These are phyloP conservation scores for Gymnopithys bicolor DNA, from an alignment of 2,797 vertebrate genomes.

Conservation along the genomic window DNA sequence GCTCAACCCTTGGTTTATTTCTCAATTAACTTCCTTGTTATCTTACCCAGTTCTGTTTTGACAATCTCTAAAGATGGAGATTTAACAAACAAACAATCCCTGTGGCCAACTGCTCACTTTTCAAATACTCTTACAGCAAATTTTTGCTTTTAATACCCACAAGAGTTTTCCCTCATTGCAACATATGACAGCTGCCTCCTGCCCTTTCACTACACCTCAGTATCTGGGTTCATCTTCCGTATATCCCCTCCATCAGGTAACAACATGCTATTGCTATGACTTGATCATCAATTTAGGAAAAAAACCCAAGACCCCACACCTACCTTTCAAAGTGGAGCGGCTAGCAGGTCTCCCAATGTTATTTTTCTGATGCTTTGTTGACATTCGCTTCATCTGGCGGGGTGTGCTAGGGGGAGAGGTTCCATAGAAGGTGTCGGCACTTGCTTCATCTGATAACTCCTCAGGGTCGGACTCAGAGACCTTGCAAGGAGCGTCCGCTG, in stretches of 20 bases:
- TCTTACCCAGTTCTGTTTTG: neutral
- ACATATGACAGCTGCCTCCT: accelerated
- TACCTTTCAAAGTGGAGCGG: conserved; percentile 85
- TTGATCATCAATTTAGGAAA: neutral
- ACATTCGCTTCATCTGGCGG: conserved; percentile 95
- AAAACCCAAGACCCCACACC: neutral
- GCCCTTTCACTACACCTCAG: neutral
- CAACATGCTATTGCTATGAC: neutral
- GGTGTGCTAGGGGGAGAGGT: conserved; percentile 89
- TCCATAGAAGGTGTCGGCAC: conserved; percentile 84
- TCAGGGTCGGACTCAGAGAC: conserved; percentile 81
- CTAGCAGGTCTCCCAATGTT: conserved; percentile 74
- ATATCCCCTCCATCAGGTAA: neutral
- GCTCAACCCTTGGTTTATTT: neutral
- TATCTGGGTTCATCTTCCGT: neutral
- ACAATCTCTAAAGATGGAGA: neutral
- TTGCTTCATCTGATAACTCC: conserved; percentile 88
- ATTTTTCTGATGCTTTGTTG: conserved; percentile 89
- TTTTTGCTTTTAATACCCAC: neutral
- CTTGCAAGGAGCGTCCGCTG: conserved; percentile 80
- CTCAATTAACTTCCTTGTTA: neutral
- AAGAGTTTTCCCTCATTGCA: neutral
- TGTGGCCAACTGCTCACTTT: neutral
- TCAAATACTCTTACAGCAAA: neutral
- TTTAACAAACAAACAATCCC: neutral